These are phyloP conservation scores for Stegana nigrithorax DNA, from an alignment of 2,888 invertebrate genomes.

Conservation along the genomic window DNA sequence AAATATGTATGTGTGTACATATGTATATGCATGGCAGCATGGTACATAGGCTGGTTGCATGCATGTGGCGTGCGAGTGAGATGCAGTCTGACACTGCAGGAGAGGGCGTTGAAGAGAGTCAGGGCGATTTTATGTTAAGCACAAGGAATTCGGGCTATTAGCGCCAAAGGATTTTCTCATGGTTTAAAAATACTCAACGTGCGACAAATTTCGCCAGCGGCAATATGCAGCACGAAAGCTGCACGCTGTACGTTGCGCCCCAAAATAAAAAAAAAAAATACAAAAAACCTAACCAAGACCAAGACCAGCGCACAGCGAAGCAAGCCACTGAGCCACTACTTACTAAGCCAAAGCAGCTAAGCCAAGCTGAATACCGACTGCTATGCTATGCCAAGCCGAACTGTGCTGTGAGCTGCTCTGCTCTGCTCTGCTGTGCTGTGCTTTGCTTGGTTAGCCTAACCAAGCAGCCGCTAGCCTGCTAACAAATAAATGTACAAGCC, in stretches of 20 bases:
- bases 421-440: no score
- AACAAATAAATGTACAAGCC: constrained; percentile 17
- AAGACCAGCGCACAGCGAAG: no score
- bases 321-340: no score
- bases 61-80: no score
- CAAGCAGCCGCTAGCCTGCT: constrained; percentile 11
- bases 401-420: no score
- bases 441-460: no score
- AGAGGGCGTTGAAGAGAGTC: constrained; percentile 40
- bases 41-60: not conserved
- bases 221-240: constrained; percentile 58
- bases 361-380: not conserved
- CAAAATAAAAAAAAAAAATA: constrained; percentile 4
- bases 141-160: constrained; percentile 66
- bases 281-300: no score
- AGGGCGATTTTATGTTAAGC: constrained; percentile 60
- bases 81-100: no score
- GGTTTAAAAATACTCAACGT: constrained; percentile 64
- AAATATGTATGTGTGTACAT: constrained; percentile 23
- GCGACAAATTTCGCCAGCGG: constrained; percentile 57
- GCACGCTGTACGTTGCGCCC: constrained; percentile 42
- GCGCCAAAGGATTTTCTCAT: constrained; percentile 68
- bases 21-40: constrained; percentile 9
- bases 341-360: not conserved
- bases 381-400: no score